phyloP scores from a whole-genome alignment of 1,140 invertebrate genomes.

The Myzus persicae region DNA sequence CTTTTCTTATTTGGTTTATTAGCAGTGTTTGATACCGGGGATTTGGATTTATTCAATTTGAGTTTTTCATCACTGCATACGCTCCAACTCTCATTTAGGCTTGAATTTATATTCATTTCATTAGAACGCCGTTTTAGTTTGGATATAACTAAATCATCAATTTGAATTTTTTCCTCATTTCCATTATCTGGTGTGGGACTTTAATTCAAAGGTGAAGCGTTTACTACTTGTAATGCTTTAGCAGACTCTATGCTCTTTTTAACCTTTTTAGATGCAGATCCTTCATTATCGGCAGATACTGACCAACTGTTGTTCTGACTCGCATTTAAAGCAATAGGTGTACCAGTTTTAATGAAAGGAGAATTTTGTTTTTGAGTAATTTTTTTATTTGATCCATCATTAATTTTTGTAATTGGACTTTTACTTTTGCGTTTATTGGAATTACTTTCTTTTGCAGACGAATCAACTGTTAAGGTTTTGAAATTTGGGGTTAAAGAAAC shows the following conservation, averaged over 20 bases:
- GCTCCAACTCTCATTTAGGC: constrained; percentile 47
- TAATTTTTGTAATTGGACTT: constrained; percentile 3
- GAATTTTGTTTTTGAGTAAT: neutral
- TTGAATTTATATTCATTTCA: neutral
- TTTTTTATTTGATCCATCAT: neutral
- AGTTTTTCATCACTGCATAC: constrained; percentile 18
- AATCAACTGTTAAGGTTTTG: constrained; percentile 22
- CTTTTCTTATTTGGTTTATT: neutral
- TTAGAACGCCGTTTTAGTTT: constrained; percentile 32
- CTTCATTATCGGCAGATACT: neutral
- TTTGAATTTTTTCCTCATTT: neutral
- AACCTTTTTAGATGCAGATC: neutral
- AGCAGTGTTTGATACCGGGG: neutral
- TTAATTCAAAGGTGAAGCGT: neutral
- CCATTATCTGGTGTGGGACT: neutral
- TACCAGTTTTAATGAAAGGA: neutral
- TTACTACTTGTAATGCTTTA: neutral
- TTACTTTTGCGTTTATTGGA: constrained; percentile 13
- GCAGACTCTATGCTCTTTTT: neutral
- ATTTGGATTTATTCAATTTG: neutral
- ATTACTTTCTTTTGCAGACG: neutral
- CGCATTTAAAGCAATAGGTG: neutral
- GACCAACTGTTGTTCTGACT: neutral
- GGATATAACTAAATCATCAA: constrained; percentile 19
- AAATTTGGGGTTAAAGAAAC: constrained; percentile 5